phyloP scores from a whole-genome alignment of 2,797 vertebrate genomes.

The Anniella stebbinsi region DNA sequence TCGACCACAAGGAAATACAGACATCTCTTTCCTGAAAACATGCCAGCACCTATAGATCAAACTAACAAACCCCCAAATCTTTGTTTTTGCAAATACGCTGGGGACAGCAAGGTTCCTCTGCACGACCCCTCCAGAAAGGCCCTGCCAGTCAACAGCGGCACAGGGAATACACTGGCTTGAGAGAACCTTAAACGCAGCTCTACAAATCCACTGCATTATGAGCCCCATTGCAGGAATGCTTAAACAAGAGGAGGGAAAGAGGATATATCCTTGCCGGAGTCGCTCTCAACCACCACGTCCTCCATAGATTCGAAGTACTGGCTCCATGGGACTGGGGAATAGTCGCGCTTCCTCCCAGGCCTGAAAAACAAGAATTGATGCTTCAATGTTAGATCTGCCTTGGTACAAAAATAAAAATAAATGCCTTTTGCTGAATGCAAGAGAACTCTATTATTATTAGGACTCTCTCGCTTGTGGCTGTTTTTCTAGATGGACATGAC shows the following conservation, averaged over 20 bases:
- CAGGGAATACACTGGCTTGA: not conserved
- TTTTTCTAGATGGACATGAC: too few species aligned
- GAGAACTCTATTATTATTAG: too few species aligned
- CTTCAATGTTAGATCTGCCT: not conserved
- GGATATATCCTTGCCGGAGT: slow-evolving; percentile 98
- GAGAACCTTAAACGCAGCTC: not conserved
- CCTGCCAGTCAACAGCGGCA: fast-evolving
- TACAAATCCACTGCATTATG: not conserved
- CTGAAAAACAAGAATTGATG: slow-evolving; percentile 71
- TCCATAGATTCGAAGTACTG: slow-evolving; percentile 98
- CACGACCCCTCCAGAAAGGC: not conserved
- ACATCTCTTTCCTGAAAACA: not conserved
- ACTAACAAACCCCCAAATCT: too few species aligned
- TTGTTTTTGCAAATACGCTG: not conserved
- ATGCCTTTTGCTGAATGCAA: not conserved
- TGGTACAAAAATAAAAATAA: not conserved
- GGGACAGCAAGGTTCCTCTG: not conserved
- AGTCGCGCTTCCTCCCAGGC: slow-evolving; percentile 94
- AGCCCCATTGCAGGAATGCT: not conserved
- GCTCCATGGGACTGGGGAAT: slow-evolving; percentile 93
- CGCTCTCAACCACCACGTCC: slow-evolving; percentile 93
- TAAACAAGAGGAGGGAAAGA: slow-evolving; percentile 60
- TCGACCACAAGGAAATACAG: not conserved
- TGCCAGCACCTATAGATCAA: too few species aligned
- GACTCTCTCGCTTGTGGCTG: too few species aligned